Evolutionary conservation across 2,888 invertebrate species (phyloP).

Genomic region (Eristalis intricaria): DNA sequence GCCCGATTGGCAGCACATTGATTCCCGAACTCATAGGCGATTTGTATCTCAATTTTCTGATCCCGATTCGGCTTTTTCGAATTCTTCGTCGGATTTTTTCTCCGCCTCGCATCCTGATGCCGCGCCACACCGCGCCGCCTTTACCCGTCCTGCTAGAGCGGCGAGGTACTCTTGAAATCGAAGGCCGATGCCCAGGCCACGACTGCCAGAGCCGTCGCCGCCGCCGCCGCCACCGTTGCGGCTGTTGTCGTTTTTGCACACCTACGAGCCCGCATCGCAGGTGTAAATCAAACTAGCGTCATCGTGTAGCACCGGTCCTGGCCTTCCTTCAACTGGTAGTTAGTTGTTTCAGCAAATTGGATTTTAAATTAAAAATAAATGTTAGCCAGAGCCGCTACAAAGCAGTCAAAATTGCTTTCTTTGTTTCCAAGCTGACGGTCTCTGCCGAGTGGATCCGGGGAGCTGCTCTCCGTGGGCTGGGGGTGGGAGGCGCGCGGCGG

Average conservation of each 20-base stretch:
- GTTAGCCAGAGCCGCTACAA: constrained; percentile 73
- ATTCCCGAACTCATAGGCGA: constrained; percentile 57
- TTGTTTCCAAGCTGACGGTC: constrained; percentile 72
- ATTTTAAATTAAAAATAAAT: constrained; percentile 74
- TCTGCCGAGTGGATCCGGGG: constrained; percentile 7
- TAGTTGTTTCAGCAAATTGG: constrained; percentile 74
- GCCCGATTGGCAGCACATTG: constrained; percentile 33
- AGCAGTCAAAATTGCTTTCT: constrained; percentile 74
- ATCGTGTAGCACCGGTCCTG: constrained; percentile 44
- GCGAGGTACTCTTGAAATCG: constrained; percentile 53
- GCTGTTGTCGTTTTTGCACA: constrained; percentile 65
- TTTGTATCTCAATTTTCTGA: constrained; percentile 71
- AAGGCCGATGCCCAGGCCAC: not conserved
- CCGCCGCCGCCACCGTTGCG: constrained; percentile 17
- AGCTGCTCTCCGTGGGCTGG: not conserved
- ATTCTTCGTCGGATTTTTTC: constrained; percentile 45
- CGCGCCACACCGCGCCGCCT: too few species aligned
- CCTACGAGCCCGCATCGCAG: constrained; percentile 65
- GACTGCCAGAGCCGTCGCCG: constrained; percentile 11
- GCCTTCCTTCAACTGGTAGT: constrained; percentile 59
- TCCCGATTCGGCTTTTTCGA: constrained; percentile 64
- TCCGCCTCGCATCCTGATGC: not conserved
- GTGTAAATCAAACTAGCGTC: constrained; percentile 72
- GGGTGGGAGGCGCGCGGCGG: not conserved
- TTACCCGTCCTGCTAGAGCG: not conserved